phyloP scores from a whole-genome alignment of 1,140 invertebrate genomes.

The Acromyrmex heyeri region DNA sequence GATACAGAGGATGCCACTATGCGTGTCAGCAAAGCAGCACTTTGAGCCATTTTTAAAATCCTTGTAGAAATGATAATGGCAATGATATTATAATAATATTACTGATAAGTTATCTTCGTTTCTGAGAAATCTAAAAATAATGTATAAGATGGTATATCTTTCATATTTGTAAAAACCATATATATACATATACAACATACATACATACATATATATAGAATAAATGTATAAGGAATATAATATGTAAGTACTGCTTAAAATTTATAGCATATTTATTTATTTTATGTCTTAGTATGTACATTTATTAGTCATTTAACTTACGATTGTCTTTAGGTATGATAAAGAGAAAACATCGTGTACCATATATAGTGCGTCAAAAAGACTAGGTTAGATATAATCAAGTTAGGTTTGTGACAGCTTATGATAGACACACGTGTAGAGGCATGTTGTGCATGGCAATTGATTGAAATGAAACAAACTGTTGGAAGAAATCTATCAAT shows the following conservation, averaged over 20 bases:
- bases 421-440: neutral
- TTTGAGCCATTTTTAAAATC: constrained; percentile 86
- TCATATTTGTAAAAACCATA: neutral
- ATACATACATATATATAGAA: neutral
- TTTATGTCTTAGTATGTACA: neutral
- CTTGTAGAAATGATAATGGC: neutral
- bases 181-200: too few relatives aligned
- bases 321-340: neutral
- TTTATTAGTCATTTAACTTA: neutral
- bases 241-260: neutral
- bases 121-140: constrained; percentile 6
- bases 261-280: neutral
- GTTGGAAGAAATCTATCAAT: too few relatives aligned
- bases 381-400: neutral
- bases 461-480: too few relatives aligned
- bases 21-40: constrained; percentile 89
- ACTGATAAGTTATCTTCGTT: neutral
- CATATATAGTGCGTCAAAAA: neutral
- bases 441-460: too few relatives aligned
- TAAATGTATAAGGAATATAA: neutral
- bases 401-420: neutral
- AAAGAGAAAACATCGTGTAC: neutral
- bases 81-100: neutral
- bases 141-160: neutral
- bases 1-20: constrained; percentile 92